Evolutionary conservation across 2,113 vertebrate species (phyloP).

Genomic region (Elephas maximus): DNA sequence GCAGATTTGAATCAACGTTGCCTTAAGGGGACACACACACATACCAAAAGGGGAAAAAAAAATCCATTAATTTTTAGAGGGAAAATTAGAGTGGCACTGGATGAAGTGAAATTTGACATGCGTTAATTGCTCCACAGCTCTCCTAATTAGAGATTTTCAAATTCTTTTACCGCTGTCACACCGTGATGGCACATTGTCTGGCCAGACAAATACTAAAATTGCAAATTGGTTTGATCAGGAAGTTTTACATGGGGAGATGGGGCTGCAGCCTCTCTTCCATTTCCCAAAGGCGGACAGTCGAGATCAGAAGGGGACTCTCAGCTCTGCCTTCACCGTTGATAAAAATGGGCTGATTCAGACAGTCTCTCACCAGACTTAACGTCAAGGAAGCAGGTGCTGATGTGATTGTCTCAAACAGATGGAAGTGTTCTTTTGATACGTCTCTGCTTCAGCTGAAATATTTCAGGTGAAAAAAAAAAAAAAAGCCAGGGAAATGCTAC

Average conservation of each 20-base stretch:
- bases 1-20: slow-evolving; percentile 93
- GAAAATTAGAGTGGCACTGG: slow-evolving; percentile 98
- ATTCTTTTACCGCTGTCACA: slow-evolving; percentile 94
- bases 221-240: slow-evolving; percentile 85
- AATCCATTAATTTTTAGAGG: slow-evolving; percentile 94
- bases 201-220: slow-evolving; percentile 88
- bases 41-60: slow-evolving; percentile 78
- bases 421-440: slow-evolving; percentile 56
- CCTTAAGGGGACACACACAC: slow-evolving; percentile 90
- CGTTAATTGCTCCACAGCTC: slow-evolving; percentile 98
- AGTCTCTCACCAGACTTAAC: slow-evolving; percentile 52
- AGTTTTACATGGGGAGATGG: slow-evolving; percentile 73
- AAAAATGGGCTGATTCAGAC: slow-evolving; percentile 67
- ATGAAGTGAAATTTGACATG: slow-evolving; percentile 98
- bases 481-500: slow-evolving; percentile 35
- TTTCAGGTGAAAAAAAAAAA: slow-evolving; percentile 55
- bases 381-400: slow-evolving; percentile 69
- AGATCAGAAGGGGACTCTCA: slow-evolving; percentile 17
- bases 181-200: slow-evolving; percentile 89
- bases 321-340: slow-evolving; percentile 56
- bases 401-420: slow-evolving; percentile 70
- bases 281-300: slow-evolving; percentile 36
- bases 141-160: slow-evolving; percentile 97
- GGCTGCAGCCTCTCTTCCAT: neutral
- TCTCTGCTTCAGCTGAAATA: slow-evolving; percentile 58